These are phyloP conservation scores for Cheirogaleus major DNA, from an alignment of 2,797 vertebrate species.

Conservation along the genomic window DNA sequence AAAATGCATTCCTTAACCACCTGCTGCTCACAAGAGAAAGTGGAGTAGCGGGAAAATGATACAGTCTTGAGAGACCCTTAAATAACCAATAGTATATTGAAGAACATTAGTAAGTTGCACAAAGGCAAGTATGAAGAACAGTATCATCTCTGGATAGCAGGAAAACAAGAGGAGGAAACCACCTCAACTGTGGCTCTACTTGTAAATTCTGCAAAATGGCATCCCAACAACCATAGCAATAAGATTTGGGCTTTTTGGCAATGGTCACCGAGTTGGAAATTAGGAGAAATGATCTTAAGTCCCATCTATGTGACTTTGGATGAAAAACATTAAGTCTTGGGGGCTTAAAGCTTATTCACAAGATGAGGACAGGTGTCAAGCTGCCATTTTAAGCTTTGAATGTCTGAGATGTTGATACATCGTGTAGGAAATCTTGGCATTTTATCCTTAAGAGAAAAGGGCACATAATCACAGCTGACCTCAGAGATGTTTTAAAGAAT, in stretches of 20 bases:
- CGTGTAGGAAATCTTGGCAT: not conserved
- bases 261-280: not conserved
- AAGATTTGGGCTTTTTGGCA: not conserved
- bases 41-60: not conserved
- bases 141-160: not conserved
- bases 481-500: not conserved
- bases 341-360: not conserved
- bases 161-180: not conserved
- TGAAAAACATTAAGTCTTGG: not conserved
- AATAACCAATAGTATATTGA: too few relatives aligned
- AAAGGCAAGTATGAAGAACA: not conserved
- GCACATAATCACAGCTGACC: not conserved
- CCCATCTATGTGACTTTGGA: not conserved
- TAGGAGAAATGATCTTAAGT: not conserved
- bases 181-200: not conserved
- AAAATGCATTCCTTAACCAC: not conserved
- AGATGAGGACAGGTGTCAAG: too few relatives aligned
- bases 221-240: rapidly evolving
- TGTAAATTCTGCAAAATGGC: not conserved
- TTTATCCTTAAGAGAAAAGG: not conserved
- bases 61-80: not conserved
- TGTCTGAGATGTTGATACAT: not conserved
- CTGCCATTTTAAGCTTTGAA: not conserved
- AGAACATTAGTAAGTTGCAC: rapidly evolving
- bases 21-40: not conserved